Evolutionary conservation across 2,113 vertebrate genomes (phyloP).

Genomic region (Polyodon spathula): DNA sequence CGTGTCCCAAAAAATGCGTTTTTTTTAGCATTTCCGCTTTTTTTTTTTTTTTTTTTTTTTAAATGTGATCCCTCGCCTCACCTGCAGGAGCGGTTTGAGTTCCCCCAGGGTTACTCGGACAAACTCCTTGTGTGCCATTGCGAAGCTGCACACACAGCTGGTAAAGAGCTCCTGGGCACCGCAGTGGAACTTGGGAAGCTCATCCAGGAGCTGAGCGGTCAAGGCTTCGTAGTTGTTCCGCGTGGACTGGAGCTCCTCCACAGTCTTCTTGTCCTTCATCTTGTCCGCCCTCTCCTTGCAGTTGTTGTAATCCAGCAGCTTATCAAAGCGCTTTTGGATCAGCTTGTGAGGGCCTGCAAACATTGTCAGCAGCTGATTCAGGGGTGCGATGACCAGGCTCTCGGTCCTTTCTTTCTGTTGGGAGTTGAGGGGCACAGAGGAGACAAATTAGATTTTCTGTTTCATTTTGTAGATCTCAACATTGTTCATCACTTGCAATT

Average conservation of each 20-base stretch:
- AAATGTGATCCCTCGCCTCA: conserved; percentile 23
- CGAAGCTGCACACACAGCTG: conserved; percentile 74
- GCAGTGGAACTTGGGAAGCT: conserved; percentile 81
- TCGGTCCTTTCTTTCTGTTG: conserved; percentile 86
- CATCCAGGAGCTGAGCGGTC: conserved; percentile 87
- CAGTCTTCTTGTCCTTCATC: conserved; percentile 78
- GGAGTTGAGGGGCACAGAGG: background rate
- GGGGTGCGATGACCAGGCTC: conserved; percentile 73
- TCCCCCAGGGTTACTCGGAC: conserved; percentile 72
- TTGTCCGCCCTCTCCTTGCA: conserved; percentile 85
- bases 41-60: no score
- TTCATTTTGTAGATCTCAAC: no score
- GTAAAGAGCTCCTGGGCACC: conserved; percentile 77
- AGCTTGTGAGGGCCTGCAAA: conserved; percentile 92
- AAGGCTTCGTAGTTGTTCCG: conserved; percentile 94
- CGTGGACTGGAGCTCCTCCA: conserved; percentile 85
- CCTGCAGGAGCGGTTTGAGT: conserved; percentile 73
- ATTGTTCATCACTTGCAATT: no score
- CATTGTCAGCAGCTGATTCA: conserved; percentile 87
- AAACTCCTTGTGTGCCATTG: conserved; percentile 78
- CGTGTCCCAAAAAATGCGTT: no score
- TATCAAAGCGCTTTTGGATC: conserved; percentile 94
- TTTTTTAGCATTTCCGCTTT: no score
- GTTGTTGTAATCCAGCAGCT: conserved; percentile 90
- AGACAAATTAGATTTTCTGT: no score